Base-by-base conservation (phyloP, 2,888 invertebrate species). In the Eupithecia subfuscata region DNA sequence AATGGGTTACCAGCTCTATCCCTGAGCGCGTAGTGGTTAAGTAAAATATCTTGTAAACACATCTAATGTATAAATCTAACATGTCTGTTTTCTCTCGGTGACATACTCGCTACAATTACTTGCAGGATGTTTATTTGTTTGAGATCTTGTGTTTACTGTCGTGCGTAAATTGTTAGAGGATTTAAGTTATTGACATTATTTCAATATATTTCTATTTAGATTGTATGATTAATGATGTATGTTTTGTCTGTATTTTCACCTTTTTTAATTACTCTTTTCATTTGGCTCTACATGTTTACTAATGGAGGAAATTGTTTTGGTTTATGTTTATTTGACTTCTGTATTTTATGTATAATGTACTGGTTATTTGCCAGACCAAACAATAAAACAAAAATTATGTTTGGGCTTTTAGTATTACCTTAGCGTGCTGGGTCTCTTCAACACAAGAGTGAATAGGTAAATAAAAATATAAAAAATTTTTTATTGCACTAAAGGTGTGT, bases 121-220 rank as follows among this genome's bases (percentile, higher is more conserved):
- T 86, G 85, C 87, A 87, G 90, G 91, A 90, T 91, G 91, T 92
- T 92, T 91, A 87, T 86, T 82, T 83, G 81, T 81, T 82, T 79
- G 52, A 65, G 43, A 60, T 60, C 60, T 70, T 69, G 34, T 70
- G 70, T 65, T 70, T 65, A 56, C 43, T 40, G 22, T 63, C 16
- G 60, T 70, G 7, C 37, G 18, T 48, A 60, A 60, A 60, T 60
- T 60, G 60, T 60, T 56, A 25, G 25, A 60, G 60, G 25, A 56
- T n/a, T 56, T 22, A 56, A 56, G 22, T 22, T 56, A 56, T 56
- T 8, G 22, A 56, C 22, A 56, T 22, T 56, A 11, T 30, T 30
- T 30, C 30, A 30, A 2, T 30, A 30, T 30, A 30, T 30, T 30
- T 30, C 30, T 30, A 30, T 30, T 30, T 30, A 30, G 30, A 30